These are phyloP conservation scores for Pseudonaja textilis DNA, from an alignment of 2,113 vertebrate species.

Conservation along the genomic window DNA sequence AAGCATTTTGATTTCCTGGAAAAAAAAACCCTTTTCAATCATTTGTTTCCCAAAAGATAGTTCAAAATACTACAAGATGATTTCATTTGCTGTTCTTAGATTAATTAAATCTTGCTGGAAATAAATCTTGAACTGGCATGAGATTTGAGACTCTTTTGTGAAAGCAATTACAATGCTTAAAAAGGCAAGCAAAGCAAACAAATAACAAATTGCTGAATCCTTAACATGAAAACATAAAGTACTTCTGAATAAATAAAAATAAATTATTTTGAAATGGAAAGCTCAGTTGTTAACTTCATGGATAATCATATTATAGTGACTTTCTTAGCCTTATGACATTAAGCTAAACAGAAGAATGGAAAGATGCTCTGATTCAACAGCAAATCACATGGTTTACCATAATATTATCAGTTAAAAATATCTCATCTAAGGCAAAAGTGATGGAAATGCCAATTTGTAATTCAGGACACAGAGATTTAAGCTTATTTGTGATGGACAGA, in stretches of 20 bases:
- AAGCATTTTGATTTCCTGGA: neutral
- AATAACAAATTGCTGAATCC: neutral
- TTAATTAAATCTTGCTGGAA: constrained; percentile 34
- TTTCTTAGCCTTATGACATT: neutral
- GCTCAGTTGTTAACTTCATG: neutral
- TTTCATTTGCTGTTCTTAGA: constrained; percentile 6
- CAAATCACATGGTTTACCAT: neutral
- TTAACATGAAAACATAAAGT: constrained; percentile 12
- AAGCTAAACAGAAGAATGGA: neutral
- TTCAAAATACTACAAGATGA: constrained; percentile 13
- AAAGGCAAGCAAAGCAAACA: neutral
- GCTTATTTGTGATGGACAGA: neutral
- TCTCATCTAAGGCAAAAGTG: neutral
- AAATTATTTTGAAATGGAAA: constrained; percentile 21
- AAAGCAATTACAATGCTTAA: constrained; percentile 20
- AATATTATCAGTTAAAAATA: neutral
- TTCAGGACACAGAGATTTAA: neutral
- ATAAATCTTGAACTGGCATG: neutral
- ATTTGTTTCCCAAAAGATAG: constrained; percentile 52
- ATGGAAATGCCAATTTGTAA: neutral
- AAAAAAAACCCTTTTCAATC: constrained; percentile 56
- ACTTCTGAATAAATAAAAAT: neutral
- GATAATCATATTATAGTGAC: neutral
- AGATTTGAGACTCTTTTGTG: constrained; percentile 33
- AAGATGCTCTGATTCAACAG: neutral